These are phyloP conservation scores for Paracentrotus lividus DNA, from an alignment of 53 echinoderm and acorn worm species.

Conservation along the genomic window DNA sequence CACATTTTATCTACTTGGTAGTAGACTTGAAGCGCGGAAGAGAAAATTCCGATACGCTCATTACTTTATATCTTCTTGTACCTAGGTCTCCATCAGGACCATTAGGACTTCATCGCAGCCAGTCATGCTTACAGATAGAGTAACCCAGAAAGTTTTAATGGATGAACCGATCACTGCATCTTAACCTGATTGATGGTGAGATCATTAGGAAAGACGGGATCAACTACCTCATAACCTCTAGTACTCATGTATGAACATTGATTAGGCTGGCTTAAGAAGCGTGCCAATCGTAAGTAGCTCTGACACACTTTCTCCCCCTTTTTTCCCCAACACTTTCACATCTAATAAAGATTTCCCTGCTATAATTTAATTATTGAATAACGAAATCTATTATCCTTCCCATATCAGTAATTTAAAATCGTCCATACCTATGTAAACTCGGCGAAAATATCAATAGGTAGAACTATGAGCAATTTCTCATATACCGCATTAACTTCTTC, in stretches of 20 bases:
- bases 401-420: not conserved
- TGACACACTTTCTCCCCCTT: not conserved
- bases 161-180: conserved; percentile 10
- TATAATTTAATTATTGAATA: too few species aligned
- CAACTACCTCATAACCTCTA: conserved; percentile 4
- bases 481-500: not conserved
- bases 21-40: not conserved
- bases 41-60: not conserved
- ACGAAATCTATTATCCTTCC: too few species aligned
- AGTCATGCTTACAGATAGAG: not conserved
- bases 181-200: conserved; percentile 19
- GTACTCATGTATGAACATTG: not conserved
- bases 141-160: conserved; percentile 8
- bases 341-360: too few species aligned
- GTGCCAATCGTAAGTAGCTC: not conserved
- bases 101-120: not conserved
- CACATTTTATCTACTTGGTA: not conserved
- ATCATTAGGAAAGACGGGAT: not conserved
- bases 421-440: not conserved
- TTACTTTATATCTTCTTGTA: not conserved
- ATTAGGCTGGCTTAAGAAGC: not conserved
- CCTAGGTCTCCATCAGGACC: not conserved
- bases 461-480: conserved; percentile 11
- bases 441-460: not conserved
- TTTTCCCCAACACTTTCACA: too few species aligned